Conservation (phyloP, 2,888 invertebrate species). For the Hypselothyrea guttata region DNA sequence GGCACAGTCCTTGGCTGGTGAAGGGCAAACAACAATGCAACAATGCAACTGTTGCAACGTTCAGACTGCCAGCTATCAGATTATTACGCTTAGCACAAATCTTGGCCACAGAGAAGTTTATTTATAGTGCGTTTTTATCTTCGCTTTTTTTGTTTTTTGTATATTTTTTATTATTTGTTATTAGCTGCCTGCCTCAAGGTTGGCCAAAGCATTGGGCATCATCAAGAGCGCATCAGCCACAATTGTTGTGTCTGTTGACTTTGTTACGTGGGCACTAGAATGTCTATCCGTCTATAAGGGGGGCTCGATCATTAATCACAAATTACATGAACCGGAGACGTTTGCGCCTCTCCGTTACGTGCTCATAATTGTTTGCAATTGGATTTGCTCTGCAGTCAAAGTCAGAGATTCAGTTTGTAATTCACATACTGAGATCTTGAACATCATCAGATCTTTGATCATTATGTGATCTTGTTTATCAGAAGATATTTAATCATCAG, state of each 20-base stretch:
- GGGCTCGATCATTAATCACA: slow-evolving; percentile 59
- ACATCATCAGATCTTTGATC: too few species aligned
- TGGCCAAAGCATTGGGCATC: slow-evolving; percentile 64
- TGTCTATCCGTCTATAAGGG: slow-evolving; percentile 25
- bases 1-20: slow-evolving; percentile 63
- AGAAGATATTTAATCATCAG: too few species aligned
- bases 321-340: slow-evolving; percentile 59
- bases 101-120: slow-evolving; percentile 31
- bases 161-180: slow-evolving; percentile 52
- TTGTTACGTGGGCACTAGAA: slow-evolving; percentile 61
- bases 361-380: slow-evolving; percentile 56
- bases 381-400: slow-evolving; percentile 24
- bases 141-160: too few species aligned
- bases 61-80: slow-evolving; percentile 53
- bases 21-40: slow-evolving; percentile 48
- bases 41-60: slow-evolving; percentile 30
- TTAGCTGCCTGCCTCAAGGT: slow-evolving; percentile 60
- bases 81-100: too few species aligned
- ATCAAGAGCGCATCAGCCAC: slow-evolving; percentile 20
- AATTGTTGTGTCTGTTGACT: slow-evolving; percentile 48
- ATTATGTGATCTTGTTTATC: too few species aligned
- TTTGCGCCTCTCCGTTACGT: slow-evolving; percentile 51
- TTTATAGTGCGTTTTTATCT: slow-evolving; percentile 69
- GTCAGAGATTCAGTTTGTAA: slow-evolving; percentile 7
- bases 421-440: too few species aligned